Evolutionary conservation across 1,140 invertebrate genomes (phyloP).

Genomic region (Drosophila rhopaloa): DNA sequence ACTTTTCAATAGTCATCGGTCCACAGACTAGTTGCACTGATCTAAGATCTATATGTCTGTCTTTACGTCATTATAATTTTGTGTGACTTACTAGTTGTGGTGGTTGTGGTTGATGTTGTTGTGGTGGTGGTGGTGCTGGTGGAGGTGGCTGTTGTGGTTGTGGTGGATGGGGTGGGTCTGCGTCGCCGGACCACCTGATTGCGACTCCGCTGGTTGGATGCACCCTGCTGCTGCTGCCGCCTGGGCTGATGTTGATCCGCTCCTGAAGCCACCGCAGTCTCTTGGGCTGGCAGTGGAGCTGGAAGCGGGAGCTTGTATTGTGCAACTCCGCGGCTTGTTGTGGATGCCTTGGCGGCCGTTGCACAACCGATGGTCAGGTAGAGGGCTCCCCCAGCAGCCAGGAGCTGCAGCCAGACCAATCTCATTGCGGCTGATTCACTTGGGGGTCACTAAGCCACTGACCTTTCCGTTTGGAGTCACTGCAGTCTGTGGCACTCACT

Average conservation of each 20-base stretch:
- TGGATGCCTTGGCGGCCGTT: constrained; percentile 56
- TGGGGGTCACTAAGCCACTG: constrained; percentile 38
- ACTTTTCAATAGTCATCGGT: constrained; percentile 47
- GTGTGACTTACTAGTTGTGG: constrained; percentile 65
- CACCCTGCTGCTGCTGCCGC: constrained; percentile 8
- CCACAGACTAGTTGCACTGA: constrained; percentile 13
- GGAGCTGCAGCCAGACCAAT: constrained; percentile 57
- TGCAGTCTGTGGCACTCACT: constrained; percentile 29
- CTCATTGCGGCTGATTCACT: constrained; percentile 49
- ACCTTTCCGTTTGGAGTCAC: constrained; percentile 21
- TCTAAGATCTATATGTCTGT: not conserved
- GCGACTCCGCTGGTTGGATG: constrained; percentile 52
- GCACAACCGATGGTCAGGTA: constrained; percentile 59
- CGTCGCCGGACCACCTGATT: constrained; percentile 58
- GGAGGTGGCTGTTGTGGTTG: constrained; percentile 34
- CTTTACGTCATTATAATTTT: not conserved
- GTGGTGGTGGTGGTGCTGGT: constrained; percentile 47
- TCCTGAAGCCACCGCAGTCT: constrained; percentile 21
- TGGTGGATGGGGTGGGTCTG: constrained; percentile 32
- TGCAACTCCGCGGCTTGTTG: constrained; percentile 58
- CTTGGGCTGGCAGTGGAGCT: constrained; percentile 26
- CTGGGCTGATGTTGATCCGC: constrained; percentile 30
- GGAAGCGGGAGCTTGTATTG: constrained; percentile 66
- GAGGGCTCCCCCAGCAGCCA: constrained; percentile 46
- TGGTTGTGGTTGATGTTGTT: constrained; percentile 48